Evolutionary conservation across 2,113 vertebrate species (phyloP).

Genomic region (Melanerpes aurifrons): DNA sequence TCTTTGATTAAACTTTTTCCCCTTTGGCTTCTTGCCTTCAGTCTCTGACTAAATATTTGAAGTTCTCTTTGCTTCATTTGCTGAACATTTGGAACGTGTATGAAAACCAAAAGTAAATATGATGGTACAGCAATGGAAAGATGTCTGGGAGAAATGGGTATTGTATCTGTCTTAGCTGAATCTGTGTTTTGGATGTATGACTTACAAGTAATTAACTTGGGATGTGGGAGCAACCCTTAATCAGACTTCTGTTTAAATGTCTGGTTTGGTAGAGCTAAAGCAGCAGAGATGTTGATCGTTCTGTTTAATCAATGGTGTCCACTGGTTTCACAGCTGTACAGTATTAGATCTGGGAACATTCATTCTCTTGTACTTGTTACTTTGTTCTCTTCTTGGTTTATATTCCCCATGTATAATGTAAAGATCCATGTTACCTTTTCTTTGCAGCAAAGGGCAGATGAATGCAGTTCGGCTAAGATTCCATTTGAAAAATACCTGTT

Average conservation of each 20-base stretch:
- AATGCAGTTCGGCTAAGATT: background rate
- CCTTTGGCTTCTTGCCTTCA: background rate
- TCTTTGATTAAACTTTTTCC: slow-evolving; percentile 61
- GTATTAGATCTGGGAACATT: background rate
- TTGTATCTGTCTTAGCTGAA: background rate
- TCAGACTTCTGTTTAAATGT: background rate
- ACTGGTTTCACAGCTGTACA: background rate
- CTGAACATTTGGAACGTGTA: background rate
- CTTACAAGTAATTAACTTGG: background rate
- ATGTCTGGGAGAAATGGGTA: background rate
- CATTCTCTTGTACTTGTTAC: background rate
- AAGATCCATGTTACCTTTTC: background rate
- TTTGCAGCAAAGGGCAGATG: background rate
- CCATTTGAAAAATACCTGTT: background rate
- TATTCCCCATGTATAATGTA: background rate
- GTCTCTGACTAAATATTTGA: slow-evolving; percentile 14
- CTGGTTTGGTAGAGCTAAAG: background rate
- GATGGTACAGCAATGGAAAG: background rate
- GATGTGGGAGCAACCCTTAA: background rate
- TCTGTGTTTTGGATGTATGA: background rate
- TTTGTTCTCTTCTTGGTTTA: background rate
- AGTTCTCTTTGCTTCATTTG: background rate
- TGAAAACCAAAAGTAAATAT: background rate
- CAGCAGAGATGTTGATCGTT: background rate
- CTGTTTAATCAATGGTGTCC: background rate